phyloP scores from a whole-genome alignment of 1,140 invertebrate genomes.

The Pachypsylla venusta region DNA sequence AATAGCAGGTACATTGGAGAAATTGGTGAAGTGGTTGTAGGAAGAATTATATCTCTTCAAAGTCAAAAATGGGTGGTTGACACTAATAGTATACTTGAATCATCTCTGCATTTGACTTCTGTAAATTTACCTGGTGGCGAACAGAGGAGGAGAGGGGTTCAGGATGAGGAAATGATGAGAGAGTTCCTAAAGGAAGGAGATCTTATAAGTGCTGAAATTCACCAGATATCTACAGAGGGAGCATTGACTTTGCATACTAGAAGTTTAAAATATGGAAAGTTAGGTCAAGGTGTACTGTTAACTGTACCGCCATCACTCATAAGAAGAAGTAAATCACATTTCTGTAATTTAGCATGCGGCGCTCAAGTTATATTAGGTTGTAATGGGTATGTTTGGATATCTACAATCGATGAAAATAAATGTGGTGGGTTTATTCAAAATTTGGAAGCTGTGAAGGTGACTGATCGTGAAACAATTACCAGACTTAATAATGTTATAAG shows the following conservation, averaged over 20 bases:
- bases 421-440: slow-evolving; percentile 68
- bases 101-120: slow-evolving; percentile 73
- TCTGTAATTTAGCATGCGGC: slow-evolving; percentile 82
- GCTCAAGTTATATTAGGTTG: slow-evolving; percentile 86
- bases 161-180: slow-evolving; percentile 97
- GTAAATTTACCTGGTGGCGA: slow-evolving; percentile 96
- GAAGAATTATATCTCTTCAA: slow-evolving; percentile 78
- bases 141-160: slow-evolving; percentile 75
- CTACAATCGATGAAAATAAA: slow-evolving; percentile 50
- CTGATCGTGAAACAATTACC: slow-evolving; percentile 67
- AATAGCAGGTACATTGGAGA: slow-evolving; percentile 86
- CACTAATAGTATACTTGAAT: slow-evolving; percentile 78
- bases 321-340: slow-evolving; percentile 88
- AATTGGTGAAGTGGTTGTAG: slow-evolving; percentile 94
- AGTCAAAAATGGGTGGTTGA: slow-evolving; percentile 93
- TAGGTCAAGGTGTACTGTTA: slow-evolving; percentile 74
- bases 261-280: slow-evolving; percentile 93
- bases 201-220: slow-evolving; percentile 93
- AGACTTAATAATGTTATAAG: slow-evolving; percentile 80
- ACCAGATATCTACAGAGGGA: slow-evolving; percentile 73
- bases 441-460: slow-evolving; percentile 43
- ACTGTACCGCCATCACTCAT: slow-evolving; percentile 87
- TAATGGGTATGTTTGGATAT: slow-evolving; percentile 95
- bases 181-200: slow-evolving; percentile 91
- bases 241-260: slow-evolving; percentile 85